Evolutionary conservation across 2,797 vertebrate genomes (phyloP).

Genomic region (Bovichtus variegatus): DNA sequence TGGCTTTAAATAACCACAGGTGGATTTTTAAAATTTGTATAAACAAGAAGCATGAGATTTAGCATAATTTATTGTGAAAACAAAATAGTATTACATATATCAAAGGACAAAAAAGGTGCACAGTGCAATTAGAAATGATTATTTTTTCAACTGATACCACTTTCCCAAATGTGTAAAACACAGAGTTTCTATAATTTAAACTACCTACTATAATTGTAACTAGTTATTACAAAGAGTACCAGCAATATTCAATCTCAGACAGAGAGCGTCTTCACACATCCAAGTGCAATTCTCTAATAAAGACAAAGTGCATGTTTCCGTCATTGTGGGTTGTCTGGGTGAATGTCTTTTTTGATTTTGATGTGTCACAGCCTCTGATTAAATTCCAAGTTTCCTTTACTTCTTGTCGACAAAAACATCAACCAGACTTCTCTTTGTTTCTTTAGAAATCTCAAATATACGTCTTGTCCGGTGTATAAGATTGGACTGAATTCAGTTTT

Average conservation of each 20-base stretch:
- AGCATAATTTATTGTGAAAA: conserved; percentile 48
- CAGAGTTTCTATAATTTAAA: neutral
- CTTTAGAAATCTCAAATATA: conserved; percentile 70
- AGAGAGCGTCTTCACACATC: neutral
- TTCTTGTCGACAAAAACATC: neutral
- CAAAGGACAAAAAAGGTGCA: neutral
- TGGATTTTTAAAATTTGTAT: conserved; percentile 8
- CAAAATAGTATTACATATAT: neutral
- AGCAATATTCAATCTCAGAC: neutral
- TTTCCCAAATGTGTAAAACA: conserved; percentile 9
- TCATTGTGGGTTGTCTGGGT: conserved; percentile 21
- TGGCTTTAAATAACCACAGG: conserved; percentile 11
- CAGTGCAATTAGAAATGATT: neutral
- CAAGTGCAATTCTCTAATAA: neutral
- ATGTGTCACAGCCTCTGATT: neutral
- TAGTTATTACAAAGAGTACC: neutral
- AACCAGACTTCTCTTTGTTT: neutral
- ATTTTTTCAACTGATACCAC: neutral
- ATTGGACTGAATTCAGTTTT: conserved; percentile 39
- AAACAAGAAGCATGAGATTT: conserved; percentile 11
- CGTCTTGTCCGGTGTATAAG: conserved; percentile 63
- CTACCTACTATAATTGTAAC: neutral
- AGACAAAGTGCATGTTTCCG: conserved; percentile 52
- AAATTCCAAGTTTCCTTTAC: neutral
- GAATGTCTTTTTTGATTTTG: neutral